Percentiles rank a stretch among this genome's conserved stretches.
These are phyloP conservation scores for Sylvietta virens DNA, from an alignment of 2,113 vertebrate species.

Conservation along the genomic window DNA sequence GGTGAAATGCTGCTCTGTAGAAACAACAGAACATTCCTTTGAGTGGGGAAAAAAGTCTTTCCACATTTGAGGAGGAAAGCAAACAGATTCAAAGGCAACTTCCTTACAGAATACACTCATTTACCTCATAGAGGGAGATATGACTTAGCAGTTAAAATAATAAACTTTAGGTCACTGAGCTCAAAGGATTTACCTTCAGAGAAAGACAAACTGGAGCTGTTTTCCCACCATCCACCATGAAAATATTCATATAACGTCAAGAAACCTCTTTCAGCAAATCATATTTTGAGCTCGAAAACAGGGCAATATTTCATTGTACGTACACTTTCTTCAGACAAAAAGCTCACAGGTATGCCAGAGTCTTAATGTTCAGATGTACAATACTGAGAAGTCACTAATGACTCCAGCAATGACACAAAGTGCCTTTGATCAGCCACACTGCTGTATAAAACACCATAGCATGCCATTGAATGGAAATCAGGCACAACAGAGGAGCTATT, in stretches of 20 bases:
- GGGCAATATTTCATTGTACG: background rate
- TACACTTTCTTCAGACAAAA: background rate
- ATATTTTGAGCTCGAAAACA: background rate
- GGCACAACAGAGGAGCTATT: constrained; percentile 73
- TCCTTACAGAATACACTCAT: background rate
- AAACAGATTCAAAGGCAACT: background rate
- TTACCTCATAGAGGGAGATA: background rate
- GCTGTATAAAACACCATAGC: constrained; percentile 59
- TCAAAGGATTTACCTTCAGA: background rate
- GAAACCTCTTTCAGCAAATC: background rate
- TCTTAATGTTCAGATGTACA: constrained; percentile 1
- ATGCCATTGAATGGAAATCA: constrained; percentile 71
- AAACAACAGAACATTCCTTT: background rate
- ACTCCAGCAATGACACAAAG: constrained; percentile 57
- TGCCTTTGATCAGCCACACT: constrained; percentile 61
- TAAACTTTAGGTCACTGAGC: background rate
- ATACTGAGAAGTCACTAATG: constrained; percentile 58
- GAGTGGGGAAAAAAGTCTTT: background rate
- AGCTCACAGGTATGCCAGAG: constrained; percentile 36
- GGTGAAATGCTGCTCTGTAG: background rate
- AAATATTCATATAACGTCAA: background rate
- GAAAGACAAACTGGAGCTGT: background rate
- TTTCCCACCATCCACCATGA: background rate
- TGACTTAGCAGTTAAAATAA: background rate
- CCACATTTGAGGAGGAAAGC: background rate